Conservation (phyloP, 2,797 vertebrate genomes). For the Melanotaenia pygmaea region DNA sequence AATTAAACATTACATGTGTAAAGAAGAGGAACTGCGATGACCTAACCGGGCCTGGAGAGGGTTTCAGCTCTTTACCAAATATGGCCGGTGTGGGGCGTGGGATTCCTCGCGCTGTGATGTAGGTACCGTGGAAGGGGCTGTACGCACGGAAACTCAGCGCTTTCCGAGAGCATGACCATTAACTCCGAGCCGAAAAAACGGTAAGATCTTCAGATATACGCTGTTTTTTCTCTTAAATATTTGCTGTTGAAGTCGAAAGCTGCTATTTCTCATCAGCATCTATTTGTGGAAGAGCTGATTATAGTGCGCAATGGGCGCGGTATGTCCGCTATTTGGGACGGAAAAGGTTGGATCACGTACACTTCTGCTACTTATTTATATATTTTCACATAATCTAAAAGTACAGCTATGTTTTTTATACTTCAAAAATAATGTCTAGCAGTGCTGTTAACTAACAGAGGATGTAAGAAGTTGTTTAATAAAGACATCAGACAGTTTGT, state of each 20-base stretch:
- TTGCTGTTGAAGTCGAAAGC: accelerated
- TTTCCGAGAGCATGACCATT: neutral
- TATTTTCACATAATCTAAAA: no score
- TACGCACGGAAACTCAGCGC: slow-evolving; percentile 8
- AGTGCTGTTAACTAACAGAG: neutral
- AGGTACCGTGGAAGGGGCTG: slow-evolving; percentile 8
- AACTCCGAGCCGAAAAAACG: neutral
- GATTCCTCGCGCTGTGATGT: neutral
- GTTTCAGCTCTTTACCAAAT: slow-evolving; percentile 63
- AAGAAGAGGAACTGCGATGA: slow-evolving; percentile 17
- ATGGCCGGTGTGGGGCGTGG: slow-evolving; percentile 61
- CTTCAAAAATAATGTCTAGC: neutral
- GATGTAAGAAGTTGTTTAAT: neutral
- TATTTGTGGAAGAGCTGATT: slow-evolving; percentile 14
- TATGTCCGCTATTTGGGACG: slow-evolving; percentile 41
- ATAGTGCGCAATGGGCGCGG: slow-evolving; percentile 38
- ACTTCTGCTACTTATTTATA: neutral
- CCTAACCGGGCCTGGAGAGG: neutral
- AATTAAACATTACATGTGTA: neutral
- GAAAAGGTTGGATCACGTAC: neutral
- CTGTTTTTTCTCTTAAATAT: accelerated
- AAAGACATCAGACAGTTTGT: neutral
- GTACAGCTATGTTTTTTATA: no score
- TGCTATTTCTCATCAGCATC: neutral
- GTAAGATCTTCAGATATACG: slow-evolving; percentile 39